phyloP scores from a whole-genome alignment of 2,113 vertebrate genomes.

The Oophaga pumilio region DNA sequence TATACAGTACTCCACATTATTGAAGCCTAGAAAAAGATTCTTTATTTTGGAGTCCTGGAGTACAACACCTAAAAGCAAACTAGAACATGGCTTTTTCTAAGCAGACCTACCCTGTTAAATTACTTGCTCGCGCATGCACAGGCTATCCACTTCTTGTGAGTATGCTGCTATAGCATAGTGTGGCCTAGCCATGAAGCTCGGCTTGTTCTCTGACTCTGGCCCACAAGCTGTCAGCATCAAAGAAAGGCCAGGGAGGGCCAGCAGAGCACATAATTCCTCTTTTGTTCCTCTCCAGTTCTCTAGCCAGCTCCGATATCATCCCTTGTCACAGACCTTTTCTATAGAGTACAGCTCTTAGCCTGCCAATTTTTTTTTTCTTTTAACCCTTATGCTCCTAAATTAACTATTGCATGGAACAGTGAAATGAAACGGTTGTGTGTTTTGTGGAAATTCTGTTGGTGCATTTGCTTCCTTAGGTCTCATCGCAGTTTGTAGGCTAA shows the following conservation, averaged over 20 bases:
- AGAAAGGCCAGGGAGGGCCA: constrained; percentile 20
- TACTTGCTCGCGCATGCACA: background rate
- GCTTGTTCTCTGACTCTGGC: constrained; percentile 5
- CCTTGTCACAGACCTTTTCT: constrained; percentile 29
- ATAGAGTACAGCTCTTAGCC: background rate
- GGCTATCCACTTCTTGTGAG: background rate
- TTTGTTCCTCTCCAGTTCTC: constrained; percentile 11
- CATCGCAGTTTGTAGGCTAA: too few relatives aligned
- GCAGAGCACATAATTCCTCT: constrained; percentile 33
- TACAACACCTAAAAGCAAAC: too few relatives aligned
- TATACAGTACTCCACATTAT: too few relatives aligned
- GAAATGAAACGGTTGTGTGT: too few relatives aligned
- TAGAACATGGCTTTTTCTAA: too few relatives aligned
- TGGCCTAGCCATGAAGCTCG: constrained; percentile 6
- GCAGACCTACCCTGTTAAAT: too few relatives aligned
- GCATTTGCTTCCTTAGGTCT: too few relatives aligned
- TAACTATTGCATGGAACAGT: too few relatives aligned
- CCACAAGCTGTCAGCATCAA: constrained; percentile 33
- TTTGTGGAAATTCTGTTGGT: too few relatives aligned
- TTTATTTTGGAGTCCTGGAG: too few relatives aligned
- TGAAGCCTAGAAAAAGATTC: too few relatives aligned
- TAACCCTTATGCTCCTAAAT: background rate
- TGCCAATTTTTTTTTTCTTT: constrained; percentile 10
- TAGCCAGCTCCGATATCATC: constrained; percentile 22
- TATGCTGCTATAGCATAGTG: background rate